Base-by-base conservation (phyloP, 1,140 invertebrate genomes). In the Leptopilina clavipes region DNA sequence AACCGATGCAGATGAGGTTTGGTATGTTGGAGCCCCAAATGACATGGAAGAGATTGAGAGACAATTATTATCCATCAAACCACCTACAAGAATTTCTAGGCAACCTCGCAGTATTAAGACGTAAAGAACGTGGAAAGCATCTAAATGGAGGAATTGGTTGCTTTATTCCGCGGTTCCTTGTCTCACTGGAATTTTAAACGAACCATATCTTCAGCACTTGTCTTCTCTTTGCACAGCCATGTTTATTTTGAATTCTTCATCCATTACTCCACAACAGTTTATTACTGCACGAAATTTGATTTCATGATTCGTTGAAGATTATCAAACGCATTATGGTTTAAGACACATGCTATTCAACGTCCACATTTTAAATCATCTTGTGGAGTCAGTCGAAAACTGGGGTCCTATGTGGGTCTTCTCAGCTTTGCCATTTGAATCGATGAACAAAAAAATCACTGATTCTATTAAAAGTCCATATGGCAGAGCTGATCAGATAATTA, bases 41-140 rank as follows among this genome's bases (percentile, higher is more conserved):
- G 25, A 19, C 70, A 52, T n/a, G 45, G 59, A 31, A 71, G 54
- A 9, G 52, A 76, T 59, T 70, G 70, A 17, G 56, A 56, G 9
- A n/a, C 17, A n/a, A 8, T 17, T 52, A 8, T 1, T 17, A 17
- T 0, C 6, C 6, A 52, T 52, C 5, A 17, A 17, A n/a, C 6
- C 48, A 52, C 48, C 48, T n/a, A 17, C n/a, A 3, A 52, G 14
- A n/a, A 12, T 43, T 9, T 65, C 25, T 9, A 70, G 74, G 1
- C 43, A 44, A 44, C 43, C 71, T 18, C 17, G 71, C 1, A 12
- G 17, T 18, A 18, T 45, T 12, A 22, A 48, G 11, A 14, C 17
- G 6, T 45, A 11, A 0, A 48, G 0, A 22, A 1, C 3, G 14
- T 72, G 71, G 71, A 72, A 44, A 48, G 37, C 71, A 22, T n/a